Percentiles rank a stretch among this genome's conserved stretches.
Evolutionary conservation across 2,888 invertebrate genomes (phyloP).

Genomic region (Luperina testacea): DNA sequence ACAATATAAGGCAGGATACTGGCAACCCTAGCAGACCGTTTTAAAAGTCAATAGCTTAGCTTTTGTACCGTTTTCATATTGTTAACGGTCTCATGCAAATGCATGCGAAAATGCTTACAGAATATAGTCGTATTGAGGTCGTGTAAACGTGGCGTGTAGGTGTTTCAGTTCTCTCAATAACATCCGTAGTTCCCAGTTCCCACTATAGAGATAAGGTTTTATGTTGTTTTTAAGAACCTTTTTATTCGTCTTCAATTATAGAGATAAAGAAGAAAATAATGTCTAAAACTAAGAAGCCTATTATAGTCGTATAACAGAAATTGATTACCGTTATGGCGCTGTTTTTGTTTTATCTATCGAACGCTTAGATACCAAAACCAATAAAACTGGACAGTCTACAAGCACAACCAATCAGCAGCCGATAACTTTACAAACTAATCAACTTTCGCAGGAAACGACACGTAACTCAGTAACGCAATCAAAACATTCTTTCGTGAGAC

Average conservation of each 20-base stretch:
- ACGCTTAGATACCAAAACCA: conserved; percentile 8
- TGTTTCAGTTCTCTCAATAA: conserved; percentile 57
- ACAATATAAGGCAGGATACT: conserved; percentile 21
- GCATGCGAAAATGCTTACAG: conserved; percentile 64
- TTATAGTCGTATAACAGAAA: conserved; percentile 11
- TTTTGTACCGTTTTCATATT: conserved; percentile 67
- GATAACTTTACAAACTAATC: conserved; percentile 38
- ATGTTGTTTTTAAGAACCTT: conserved; percentile 8
- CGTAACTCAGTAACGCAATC: conserved; percentile 45
- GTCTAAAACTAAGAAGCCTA: background rate
- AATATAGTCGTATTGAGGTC: conserved; percentile 64
- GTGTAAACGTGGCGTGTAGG: conserved; percentile 56
- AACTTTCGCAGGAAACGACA: conserved; percentile 51
- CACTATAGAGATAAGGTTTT: conserved; percentile 14
- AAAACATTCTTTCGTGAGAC: conserved; percentile 47
- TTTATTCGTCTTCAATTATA: conserved; percentile 13
- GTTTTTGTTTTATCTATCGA: background rate
- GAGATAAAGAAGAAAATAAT: conserved; percentile 19
- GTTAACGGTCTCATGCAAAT: conserved; percentile 71
- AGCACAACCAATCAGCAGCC: conserved; percentile 12
- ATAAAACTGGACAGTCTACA: conserved; percentile 24
- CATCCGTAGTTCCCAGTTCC: conserved; percentile 26
- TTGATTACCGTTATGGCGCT: conserved; percentile 18
- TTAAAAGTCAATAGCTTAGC: conserved; percentile 70
- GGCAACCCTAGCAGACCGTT: conserved; percentile 61